These are phyloP conservation scores for Adela reaumurella DNA, from an alignment of 2,888 invertebrate genomes.

Conservation along the genomic window DNA sequence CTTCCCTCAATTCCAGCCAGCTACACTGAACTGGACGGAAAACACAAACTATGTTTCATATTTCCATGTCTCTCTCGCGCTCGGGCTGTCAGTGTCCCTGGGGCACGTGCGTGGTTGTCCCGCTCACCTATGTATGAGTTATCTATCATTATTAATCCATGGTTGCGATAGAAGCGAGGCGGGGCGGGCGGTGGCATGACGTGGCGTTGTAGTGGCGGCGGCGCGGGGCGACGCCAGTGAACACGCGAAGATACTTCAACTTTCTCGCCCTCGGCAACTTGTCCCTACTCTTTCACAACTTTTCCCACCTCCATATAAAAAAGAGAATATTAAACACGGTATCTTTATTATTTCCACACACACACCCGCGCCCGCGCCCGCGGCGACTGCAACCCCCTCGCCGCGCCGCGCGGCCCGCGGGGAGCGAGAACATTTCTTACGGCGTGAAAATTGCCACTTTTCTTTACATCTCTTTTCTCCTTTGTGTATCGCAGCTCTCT, in stretches of 20 bases:
- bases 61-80: too few species aligned
- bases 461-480: slow-evolving; percentile 29
- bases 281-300: not conserved
- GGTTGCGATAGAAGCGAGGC: too few species aligned
- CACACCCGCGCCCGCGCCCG: not conserved
- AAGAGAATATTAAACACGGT: not conserved
- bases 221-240: too few species aligned
- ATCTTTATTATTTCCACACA: not conserved
- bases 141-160: too few species aligned
- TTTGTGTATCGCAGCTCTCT: slow-evolving; percentile 24
- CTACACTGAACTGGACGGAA: too few species aligned
- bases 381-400: not conserved
- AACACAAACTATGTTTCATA: too few species aligned
- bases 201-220: too few species aligned
- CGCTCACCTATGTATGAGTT: too few species aligned
- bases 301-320: not conserved
- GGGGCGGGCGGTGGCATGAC: too few species aligned
- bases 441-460: slow-evolving; percentile 43
- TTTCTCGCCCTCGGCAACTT: not conserved
- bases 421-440: slow-evolving; percentile 20
- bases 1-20: too few species aligned
- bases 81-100: too few species aligned
- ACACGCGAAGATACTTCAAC: not conserved
- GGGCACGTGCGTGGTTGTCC: too few species aligned
- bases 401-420: slow-evolving; percentile 1